Evolutionary conservation across 2,797 vertebrate genomes (phyloP).

Genomic region (Propithecus perrieri): DNA sequence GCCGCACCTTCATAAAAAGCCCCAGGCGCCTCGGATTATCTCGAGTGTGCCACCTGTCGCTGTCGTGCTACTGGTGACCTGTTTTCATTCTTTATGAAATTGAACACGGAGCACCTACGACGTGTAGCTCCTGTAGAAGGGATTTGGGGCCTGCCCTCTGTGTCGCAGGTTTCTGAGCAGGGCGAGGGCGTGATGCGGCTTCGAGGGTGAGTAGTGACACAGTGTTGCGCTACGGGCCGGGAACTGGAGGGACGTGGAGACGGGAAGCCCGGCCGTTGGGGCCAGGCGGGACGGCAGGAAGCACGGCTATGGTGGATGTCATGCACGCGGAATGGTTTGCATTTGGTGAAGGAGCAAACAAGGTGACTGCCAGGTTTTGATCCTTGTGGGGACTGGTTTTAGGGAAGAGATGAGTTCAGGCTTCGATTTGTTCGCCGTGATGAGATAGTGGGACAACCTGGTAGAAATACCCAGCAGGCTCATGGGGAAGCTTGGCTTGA

Average conservation of each 20-base stretch:
- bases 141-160: neutral
- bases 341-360: neutral
- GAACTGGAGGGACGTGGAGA: neutral
- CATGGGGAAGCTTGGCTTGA: neutral
- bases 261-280: neutral
- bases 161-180: neutral
- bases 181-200: neutral
- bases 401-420: neutral
- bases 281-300: neutral
- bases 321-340: neutral
- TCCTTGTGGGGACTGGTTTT: neutral
- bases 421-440: neutral
- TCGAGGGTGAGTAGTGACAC: neutral
- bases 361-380: neutral
- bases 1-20: neutral
- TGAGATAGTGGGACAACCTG: neutral
- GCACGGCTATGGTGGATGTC: too few relatives aligned
- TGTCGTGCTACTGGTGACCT: neutral
- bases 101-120: neutral
- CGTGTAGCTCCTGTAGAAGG: neutral
- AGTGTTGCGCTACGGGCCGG: neutral
- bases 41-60: neutral
- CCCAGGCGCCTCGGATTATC: too few relatives aligned
- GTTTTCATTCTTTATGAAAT: neutral
- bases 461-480: neutral